Evolutionary conservation across 2,797 vertebrate genomes (phyloP).

Genomic region (Lepidocolaptes lacrymiger): DNA sequence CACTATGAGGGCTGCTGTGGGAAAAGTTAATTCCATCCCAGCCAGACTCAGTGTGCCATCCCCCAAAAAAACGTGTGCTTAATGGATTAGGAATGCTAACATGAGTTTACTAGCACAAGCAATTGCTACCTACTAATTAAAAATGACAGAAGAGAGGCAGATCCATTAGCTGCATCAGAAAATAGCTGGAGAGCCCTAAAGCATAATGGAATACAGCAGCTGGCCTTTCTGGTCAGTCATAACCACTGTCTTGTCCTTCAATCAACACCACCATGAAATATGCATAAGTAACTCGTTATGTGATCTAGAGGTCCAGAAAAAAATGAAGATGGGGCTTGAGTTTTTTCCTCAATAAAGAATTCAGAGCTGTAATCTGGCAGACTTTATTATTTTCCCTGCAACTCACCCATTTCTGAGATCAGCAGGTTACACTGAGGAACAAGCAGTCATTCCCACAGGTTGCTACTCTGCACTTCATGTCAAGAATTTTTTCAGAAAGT

Average conservation of each 20-base stretch:
- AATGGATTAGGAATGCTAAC: background rate
- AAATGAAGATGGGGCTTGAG: background rate
- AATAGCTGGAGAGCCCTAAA: background rate
- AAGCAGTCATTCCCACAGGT: background rate
- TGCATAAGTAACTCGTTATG: background rate
- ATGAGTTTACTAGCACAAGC: background rate
- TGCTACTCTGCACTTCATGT: background rate
- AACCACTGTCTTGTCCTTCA: background rate
- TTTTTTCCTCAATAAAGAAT: background rate
- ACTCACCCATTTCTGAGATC: background rate
- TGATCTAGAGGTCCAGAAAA: background rate
- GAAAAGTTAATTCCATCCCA: background rate
- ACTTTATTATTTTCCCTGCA: background rate
- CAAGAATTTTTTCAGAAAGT: background rate
- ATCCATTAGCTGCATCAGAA: background rate
- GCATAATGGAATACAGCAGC: background rate
- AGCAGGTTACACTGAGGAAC: background rate
- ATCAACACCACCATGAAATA: background rate
- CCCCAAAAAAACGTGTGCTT: fast-evolving
- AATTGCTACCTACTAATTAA: background rate
- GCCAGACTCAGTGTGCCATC: fast-evolving
- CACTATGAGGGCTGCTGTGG: background rate
- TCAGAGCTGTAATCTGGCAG: background rate
- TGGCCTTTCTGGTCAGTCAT: background rate
- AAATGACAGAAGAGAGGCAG: background rate